These are phyloP conservation scores for Cyclopterus lumpus DNA, from an alignment of 2,797 vertebrate genomes.

Conservation along the genomic window DNA sequence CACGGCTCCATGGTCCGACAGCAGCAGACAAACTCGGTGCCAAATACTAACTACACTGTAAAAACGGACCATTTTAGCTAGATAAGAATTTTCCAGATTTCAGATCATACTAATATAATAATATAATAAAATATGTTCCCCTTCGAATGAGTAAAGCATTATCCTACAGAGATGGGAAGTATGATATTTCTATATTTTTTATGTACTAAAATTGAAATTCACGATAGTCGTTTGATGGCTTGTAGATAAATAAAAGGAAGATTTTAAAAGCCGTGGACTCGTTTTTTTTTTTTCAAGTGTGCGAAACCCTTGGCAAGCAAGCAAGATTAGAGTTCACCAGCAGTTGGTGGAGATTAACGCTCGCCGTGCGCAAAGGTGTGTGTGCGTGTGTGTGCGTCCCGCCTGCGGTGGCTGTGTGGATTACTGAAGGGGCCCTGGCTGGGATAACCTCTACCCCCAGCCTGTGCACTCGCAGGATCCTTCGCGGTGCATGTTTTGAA, in stretches of 20 bases:
- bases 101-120: not conserved
- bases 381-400: not conserved
- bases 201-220: not conserved
- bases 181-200: too few species aligned
- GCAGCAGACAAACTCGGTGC: conserved; percentile 34
- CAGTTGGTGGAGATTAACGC: conserved; percentile 76
- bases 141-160: not conserved
- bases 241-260: not conserved
- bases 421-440: conserved; percentile 65
- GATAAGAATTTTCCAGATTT: not conserved
- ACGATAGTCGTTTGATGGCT: not conserved
- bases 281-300: conserved; percentile 50
- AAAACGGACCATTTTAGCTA: conserved; percentile 34
- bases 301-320: conserved; percentile 64
- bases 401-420: conserved; percentile 55
- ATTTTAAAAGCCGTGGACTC: conserved; percentile 14
- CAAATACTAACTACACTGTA: conserved; percentile 39
- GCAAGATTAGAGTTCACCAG: conserved; percentile 69
- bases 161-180: not conserved
- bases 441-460: conserved; percentile 72
- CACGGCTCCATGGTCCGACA: conserved; percentile 48
- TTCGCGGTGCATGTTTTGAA: conserved; percentile 57
- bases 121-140: not conserved
- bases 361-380: conserved; percentile 31
- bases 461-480: conserved; percentile 61